These are phyloP conservation scores for Rapana venosa DNA, from an alignment of 2,888 invertebrate species.

Conservation along the genomic window DNA sequence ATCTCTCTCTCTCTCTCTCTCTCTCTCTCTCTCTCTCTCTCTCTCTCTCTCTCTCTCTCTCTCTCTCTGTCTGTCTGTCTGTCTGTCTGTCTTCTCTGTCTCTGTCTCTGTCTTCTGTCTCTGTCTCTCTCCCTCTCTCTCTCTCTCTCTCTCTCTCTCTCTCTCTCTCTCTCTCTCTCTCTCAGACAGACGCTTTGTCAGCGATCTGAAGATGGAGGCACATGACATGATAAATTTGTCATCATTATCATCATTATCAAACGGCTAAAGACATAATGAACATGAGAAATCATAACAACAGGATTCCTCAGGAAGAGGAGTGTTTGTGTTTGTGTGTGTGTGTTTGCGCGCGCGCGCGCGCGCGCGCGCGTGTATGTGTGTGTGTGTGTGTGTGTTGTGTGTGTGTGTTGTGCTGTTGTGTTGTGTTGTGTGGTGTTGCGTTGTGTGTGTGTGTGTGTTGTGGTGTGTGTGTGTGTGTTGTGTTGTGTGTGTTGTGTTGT, in stretches of 20 bases:
- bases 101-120: background rate
- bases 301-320: background rate
- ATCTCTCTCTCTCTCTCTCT: background rate
- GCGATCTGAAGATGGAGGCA: no score
- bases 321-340: background rate
- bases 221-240: background rate
- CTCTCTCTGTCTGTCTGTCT: background rate
- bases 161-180: background rate
- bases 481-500: no score
- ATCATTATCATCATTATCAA: background rate
- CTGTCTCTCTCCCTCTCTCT: background rate
- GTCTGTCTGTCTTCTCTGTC: background rate
- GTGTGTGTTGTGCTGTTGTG: slow-evolving; percentile 12
- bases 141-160: background rate
- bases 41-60: background rate
- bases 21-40: background rate
- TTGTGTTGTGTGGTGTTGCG: background rate
- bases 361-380: background rate
- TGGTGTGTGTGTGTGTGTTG: no score
- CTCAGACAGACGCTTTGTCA: background rate
- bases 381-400: slow-evolving; percentile 12
- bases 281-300: background rate
- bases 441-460: no score
- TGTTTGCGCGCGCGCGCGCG: background rate
- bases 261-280: background rate